Base-by-base conservation (phyloP, 2,888 invertebrate species). In the Taenaris catops region DNA sequence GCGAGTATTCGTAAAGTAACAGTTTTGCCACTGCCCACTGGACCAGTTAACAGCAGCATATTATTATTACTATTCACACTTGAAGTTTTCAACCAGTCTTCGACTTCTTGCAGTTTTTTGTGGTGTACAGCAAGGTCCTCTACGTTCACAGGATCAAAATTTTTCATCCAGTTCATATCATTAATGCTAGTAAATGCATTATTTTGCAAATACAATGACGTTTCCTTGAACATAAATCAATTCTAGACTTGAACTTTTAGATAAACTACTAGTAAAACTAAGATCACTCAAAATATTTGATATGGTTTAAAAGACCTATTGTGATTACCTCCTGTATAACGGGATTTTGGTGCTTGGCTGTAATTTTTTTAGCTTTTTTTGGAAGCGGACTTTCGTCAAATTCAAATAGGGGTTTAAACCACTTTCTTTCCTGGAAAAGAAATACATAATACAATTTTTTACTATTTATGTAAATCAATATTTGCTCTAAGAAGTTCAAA, bases 1-100 rank as follows among this genome's bases (percentile, higher is more conserved):
- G 94, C 92, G 4, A 96, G 50, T 4, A 91, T 87, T 37, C 84
- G 88, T 1, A 96, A 51, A 0, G 94, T 91, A 0, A 91, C 89
- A 1, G 96, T 94, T 79, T 97, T 97, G 0, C 96, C 96, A 60
- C 91, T 90, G 0, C 97, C 97, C 0, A 96, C 90, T 9, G 96
- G 94, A 0, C 97, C 97, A 3, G 92, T 92, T 9, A 97, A 51
- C 2, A 96, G 64, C 19, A 96, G 74, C 46, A 94, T 89, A 31
- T 88, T 78, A 45, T 80, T 70, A 32, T 53, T 54, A 36, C 67
- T 75, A 6, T 41, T 54, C 8, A 46, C 43, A 44, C 63, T 58
- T 0, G 75, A 69, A 14, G 53, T 55, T 57, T 63, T 83, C 26
- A 95, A 51, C 94, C 94, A 95, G 11, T 87, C 78, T 51, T 91